A percentile compares a stretch with the other conserved stretches of the same genome.
Evolutionary conservation across 2,797 vertebrate genomes (phyloP).

Genomic region (Myiothlypis chrysogaster): DNA sequence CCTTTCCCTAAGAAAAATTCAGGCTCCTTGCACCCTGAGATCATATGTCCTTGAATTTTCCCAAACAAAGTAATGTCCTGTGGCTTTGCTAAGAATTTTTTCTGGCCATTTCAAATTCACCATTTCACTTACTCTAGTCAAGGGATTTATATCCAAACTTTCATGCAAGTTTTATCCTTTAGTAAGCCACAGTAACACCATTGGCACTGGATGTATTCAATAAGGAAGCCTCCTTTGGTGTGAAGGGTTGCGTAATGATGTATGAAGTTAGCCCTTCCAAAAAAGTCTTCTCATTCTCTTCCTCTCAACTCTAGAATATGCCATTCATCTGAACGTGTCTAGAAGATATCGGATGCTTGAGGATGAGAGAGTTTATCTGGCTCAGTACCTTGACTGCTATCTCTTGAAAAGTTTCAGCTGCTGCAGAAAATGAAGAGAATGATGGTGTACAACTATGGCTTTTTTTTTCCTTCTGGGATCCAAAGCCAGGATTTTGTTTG

Average conservation of each 20-base stretch:
- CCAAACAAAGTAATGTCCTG: background rate
- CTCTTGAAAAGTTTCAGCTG: background rate
- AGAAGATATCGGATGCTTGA: background rate
- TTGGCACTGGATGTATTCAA: background rate
- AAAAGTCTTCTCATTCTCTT: background rate
- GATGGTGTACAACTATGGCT: background rate
- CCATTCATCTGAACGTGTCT: background rate
- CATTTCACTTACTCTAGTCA: background rate
- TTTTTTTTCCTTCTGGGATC: background rate
- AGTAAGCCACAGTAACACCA: background rate
- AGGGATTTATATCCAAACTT: background rate
- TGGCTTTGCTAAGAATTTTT: background rate
- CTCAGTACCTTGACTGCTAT: background rate
- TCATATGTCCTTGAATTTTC: background rate
- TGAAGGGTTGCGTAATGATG: accelerated
- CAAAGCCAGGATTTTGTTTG: background rate
- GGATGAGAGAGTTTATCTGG: background rate
- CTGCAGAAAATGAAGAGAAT: background rate
- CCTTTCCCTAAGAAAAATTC: slow-evolving; percentile 13
- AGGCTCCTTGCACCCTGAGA: background rate
- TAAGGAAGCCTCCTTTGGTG: background rate
- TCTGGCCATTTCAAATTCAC: background rate
- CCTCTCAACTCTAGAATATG: background rate
- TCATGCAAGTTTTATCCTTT: background rate
- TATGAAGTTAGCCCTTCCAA: background rate